Conservation (phyloP, 2,113 vertebrate genomes). For the Tauraco erythrolophus region DNA sequence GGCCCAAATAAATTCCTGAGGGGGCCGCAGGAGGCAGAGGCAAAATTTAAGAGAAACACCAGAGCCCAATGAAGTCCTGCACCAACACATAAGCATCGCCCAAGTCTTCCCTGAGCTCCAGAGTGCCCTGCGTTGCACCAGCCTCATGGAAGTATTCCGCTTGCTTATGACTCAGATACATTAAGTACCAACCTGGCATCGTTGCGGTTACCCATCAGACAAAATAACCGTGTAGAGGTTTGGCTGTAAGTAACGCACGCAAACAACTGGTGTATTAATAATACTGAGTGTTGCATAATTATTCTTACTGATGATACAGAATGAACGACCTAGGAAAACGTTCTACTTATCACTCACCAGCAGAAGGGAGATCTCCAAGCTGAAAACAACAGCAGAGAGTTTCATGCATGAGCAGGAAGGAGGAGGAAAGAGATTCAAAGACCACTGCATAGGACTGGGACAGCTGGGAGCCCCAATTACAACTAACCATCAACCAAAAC, state of each 20-base stretch:
- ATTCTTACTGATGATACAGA: neutral
- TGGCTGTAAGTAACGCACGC: neutral
- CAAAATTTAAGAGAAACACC: neutral
- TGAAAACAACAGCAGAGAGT: neutral
- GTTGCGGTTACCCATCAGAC: neutral
- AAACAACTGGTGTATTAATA: neutral
- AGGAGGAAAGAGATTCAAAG: neutral
- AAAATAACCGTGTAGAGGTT: neutral
- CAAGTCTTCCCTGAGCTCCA: rapidly evolving
- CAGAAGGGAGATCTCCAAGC: neutral
- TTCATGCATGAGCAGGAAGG: neutral
- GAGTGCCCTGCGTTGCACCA: neutral
- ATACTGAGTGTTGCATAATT: neutral
- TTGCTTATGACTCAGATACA: neutral
- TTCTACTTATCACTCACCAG: neutral
- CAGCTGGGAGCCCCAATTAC: neutral
- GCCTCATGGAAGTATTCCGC: neutral
- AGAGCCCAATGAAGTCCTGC: neutral
- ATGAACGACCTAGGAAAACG: rapidly evolving
- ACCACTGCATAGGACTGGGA: neutral
- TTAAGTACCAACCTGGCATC: neutral
- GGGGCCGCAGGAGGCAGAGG: neutral
- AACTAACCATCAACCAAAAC: neutral
- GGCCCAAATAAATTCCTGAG: neutral
- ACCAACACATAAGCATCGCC: neutral